Conservation (phyloP, 2,113 vertebrate genomes). For the Semnornis frantzii region DNA sequence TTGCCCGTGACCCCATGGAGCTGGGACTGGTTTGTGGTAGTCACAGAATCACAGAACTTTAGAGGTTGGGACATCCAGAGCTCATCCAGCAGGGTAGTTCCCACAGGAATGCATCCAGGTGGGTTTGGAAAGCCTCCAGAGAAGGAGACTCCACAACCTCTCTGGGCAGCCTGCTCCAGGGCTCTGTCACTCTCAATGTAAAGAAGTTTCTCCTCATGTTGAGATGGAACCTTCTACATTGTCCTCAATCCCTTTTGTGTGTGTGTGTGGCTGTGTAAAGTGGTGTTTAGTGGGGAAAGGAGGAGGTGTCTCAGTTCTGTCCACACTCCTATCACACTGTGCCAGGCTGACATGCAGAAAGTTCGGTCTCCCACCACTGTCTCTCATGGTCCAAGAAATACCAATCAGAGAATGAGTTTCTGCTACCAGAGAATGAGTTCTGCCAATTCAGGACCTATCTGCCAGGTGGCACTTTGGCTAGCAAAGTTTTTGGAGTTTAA, state of each 20-base stretch:
- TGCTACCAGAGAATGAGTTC: not conserved
- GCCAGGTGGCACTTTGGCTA: not conserved
- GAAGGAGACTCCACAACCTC: no score
- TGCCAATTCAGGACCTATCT: rapidly evolving
- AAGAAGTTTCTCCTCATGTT: no score
- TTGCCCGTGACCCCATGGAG: not conserved
- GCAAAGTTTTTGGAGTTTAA: not conserved
- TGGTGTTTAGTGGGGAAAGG: not conserved
- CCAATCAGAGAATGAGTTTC: not conserved
- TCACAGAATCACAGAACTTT: no score
- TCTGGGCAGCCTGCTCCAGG: no score
- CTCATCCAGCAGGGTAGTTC: no score
- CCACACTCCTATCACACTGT: rapidly evolving
- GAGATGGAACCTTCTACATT: no score
- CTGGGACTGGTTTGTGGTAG: not conserved
- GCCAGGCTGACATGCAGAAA: not conserved
- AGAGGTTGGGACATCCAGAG: no score
- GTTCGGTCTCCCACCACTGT: not conserved
- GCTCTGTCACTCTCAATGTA: no score
- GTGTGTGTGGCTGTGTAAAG: not conserved
- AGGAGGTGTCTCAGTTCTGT: not conserved
- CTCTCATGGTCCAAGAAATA: not conserved
- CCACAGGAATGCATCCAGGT: no score
- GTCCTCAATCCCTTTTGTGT: not conserved
- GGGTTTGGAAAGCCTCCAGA: no score